Evolutionary conservation across 1,140 invertebrate species (phyloP), one percentile per base, ranked within the genome.

Genomic region (Andricus grossulariae): DNA sequence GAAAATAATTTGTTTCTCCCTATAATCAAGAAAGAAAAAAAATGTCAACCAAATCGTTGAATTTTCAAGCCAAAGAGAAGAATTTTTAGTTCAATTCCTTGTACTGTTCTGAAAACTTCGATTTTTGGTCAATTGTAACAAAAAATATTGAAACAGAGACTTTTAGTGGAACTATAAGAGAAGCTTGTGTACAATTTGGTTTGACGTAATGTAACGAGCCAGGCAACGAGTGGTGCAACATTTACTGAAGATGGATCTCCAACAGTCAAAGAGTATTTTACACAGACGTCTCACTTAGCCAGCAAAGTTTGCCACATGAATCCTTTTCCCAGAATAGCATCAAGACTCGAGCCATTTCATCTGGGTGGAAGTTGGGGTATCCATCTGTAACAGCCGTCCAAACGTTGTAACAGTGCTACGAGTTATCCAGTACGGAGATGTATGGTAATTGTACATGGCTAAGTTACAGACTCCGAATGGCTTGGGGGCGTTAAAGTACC

Each of bases 381-480:
- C 84, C 85, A 85, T 89, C 84, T 82, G 80, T 86, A 88, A 88
- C 82, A 82, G 76, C 81, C 83, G 82, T 84, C 83, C 76, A 82
- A 87, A 87, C 80, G 79, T 78, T 83, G 82, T 85, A 87, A 86
- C 85, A 80, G 81, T 81, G 83, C 75, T 76, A 52, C 71, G 76
- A 82, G 83, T 83, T 85, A 84, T 66, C 75, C 74, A 75, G 81
- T 77, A 76, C 79, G 78, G 84, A 88, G 87, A 87, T 88, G 85
- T 87, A 88, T 87, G 88, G 88, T 89, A 88, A 89, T 88, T 90
- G 87, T 87, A 87, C 83, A 81, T 82, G 84, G 88, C 85, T 87
- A 88, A 89, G 85, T 88, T 89, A 88, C 87, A 86, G 85, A 86
- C 83, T 87, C 78, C 52, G 76, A 86, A 87, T 85, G 81, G 88